Conservation (phyloP, 2,888 invertebrate genomes). For the Acanthosoma haemorrhoidale region DNA sequence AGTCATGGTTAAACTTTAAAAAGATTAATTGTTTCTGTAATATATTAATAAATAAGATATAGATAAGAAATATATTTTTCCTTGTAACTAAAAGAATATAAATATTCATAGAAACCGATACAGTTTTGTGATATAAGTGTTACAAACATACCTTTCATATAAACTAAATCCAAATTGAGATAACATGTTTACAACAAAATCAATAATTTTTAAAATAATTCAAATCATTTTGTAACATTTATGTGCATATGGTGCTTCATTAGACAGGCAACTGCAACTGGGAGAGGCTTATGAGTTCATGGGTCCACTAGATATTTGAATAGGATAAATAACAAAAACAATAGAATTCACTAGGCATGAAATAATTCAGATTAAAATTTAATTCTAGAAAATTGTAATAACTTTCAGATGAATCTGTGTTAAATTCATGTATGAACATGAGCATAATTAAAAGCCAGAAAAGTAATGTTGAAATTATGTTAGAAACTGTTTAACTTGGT, state of each 20-base stretch:
- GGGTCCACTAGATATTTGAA: background rate
- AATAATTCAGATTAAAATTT: background rate
- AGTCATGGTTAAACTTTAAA: too few relatives aligned
- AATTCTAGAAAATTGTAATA: too few relatives aligned
- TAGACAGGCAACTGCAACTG: slow-evolving; percentile 4
- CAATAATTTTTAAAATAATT: slow-evolving; percentile 14
- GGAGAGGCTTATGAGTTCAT: background rate
- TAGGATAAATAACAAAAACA: slow-evolving; percentile 8
- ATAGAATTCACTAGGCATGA: too few relatives aligned
- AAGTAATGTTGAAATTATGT: too few relatives aligned
- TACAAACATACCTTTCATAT: slow-evolving; percentile 11
- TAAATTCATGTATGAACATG: too few relatives aligned
- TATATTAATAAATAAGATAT: background rate
- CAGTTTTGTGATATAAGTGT: too few relatives aligned
- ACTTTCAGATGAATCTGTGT: too few relatives aligned
- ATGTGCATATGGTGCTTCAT: background rate
- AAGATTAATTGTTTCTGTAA: background rate
- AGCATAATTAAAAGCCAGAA: too few relatives aligned
- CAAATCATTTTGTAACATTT: background rate
- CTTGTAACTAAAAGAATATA: too few relatives aligned
- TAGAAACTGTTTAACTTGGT: too few relatives aligned
- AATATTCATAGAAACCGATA: too few relatives aligned
- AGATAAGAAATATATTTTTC: background rate
- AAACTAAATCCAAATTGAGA: slow-evolving; percentile 10
- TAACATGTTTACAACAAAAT: background rate